These are phyloP conservation scores for Hemistola chrysoprasaria DNA, from an alignment of 2,888 invertebrate genomes.

Conservation along the genomic window DNA sequence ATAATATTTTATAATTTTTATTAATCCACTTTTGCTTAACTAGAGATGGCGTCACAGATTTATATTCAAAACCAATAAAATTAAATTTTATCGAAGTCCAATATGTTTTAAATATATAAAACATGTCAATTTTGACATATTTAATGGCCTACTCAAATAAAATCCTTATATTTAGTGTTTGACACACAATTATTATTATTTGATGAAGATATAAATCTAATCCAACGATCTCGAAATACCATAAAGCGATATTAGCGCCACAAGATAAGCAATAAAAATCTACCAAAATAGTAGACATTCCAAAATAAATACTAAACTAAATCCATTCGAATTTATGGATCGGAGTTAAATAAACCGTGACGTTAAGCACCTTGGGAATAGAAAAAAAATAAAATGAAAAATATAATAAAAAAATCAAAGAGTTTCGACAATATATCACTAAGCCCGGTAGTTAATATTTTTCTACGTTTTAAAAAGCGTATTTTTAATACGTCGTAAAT, in stretches of 20 bases:
- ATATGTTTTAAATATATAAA: too few species aligned
- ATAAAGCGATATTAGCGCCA: slow-evolving; percentile 22
- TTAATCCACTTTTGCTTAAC: too few species aligned
- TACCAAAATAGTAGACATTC: slow-evolving; percentile 26
- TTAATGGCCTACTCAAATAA: too few species aligned
- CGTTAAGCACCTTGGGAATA: slow-evolving; percentile 24
- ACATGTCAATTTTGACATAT: too few species aligned
- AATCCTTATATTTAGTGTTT: neutral
- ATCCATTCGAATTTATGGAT: slow-evolving; percentile 28
- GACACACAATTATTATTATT: slow-evolving; percentile 8
- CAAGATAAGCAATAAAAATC: slow-evolving; percentile 17
- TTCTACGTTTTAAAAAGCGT: slow-evolving; percentile 22
- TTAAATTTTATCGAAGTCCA: too few species aligned
- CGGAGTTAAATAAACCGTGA: slow-evolving; percentile 26
- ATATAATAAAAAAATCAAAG: slow-evolving; percentile 31
- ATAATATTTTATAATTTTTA: too few species aligned
- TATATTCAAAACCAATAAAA: too few species aligned
- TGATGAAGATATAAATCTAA: slow-evolving; percentile 12
- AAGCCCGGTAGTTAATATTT: slow-evolving; percentile 56
- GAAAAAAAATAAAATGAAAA: slow-evolving; percentile 27
- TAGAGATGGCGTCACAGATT: too few species aligned
- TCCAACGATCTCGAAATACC: slow-evolving; percentile 12
- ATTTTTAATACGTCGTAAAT: slow-evolving; percentile 64
- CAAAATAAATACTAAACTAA: slow-evolving; percentile 26
- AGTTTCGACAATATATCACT: slow-evolving; percentile 44